phyloP scores from a whole-genome alignment of 2,113 vertebrate species.

The Lophura nycthemera region DNA sequence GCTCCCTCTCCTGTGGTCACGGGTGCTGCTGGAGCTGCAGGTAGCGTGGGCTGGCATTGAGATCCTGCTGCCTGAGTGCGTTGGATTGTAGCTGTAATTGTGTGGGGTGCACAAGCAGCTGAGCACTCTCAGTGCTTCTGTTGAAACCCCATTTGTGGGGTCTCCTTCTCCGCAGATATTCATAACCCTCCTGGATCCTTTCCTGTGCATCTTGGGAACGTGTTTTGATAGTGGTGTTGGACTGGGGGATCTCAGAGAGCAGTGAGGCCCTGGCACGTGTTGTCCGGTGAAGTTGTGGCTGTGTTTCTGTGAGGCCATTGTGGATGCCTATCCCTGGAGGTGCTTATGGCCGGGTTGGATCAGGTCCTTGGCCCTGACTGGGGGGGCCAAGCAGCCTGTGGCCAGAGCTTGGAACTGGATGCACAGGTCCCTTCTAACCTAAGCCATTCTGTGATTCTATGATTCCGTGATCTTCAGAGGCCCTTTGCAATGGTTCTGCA shows the following conservation, averaged over 20 bases:
- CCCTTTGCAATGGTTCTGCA: background rate
- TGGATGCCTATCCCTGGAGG: too few species aligned
- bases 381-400: too few species aligned
- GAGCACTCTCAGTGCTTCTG: rapidly evolving
- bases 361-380: too few species aligned
- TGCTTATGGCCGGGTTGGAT: too few species aligned
- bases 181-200: background rate
- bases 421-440: too few species aligned
- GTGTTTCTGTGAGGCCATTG: too few species aligned
- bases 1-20: background rate
- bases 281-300: too few species aligned
- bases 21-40: background rate
- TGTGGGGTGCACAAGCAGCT: rapidly evolving
- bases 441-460: too few species aligned
- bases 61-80: background rate
- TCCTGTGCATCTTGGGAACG: background rate
- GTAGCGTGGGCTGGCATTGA: background rate
- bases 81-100: background rate
- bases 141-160: background rate
- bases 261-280: too few species aligned
- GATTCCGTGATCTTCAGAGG: background rate
- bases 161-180: background rate
- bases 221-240: background rate
- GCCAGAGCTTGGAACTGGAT: too few species aligned
- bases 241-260: background rate